Evolutionary conservation across 2,888 invertebrate species (phyloP).

Genomic region (Nomada fabriciana): DNA sequence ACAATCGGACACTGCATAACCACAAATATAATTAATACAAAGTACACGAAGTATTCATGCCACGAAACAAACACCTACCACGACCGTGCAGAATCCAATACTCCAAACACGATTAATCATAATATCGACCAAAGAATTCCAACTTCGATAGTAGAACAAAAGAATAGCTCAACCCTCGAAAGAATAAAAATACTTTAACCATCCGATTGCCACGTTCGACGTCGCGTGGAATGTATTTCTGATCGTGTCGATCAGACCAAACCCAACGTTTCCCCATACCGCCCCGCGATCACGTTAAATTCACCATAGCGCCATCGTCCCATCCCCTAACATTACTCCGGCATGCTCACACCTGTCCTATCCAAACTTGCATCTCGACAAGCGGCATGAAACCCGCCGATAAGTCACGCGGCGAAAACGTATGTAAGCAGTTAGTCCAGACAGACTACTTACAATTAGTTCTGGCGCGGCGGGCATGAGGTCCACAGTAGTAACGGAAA

Average conservation of each 20-base stretch:
- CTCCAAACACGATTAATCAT: not conserved
- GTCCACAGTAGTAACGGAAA: constrained; percentile 39
- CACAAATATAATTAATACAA: not conserved
- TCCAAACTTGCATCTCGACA: not conserved
- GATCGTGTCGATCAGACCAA: not conserved
- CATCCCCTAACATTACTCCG: not conserved
- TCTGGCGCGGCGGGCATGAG: not conserved
- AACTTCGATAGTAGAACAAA: not conserved
- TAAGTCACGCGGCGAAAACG: not conserved
- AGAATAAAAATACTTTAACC: not conserved
- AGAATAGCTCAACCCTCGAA: not conserved
- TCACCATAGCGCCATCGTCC: not conserved
- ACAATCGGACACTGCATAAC: too few relatives aligned
- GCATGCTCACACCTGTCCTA: not conserved
- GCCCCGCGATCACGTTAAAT: not conserved
- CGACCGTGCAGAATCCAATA: not conserved
- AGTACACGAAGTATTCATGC: not conserved
- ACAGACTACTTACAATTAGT: too few relatives aligned
- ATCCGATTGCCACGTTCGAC: not conserved
- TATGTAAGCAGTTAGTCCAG: not conserved
- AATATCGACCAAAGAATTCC: not conserved
- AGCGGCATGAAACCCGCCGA: not conserved
- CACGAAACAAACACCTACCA: not conserved
- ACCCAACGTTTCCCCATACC: not conserved
- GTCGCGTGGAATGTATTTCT: not conserved